Evolutionary conservation across 2,888 invertebrate species (phyloP).

Genomic region (Heliconius erato): DNA sequence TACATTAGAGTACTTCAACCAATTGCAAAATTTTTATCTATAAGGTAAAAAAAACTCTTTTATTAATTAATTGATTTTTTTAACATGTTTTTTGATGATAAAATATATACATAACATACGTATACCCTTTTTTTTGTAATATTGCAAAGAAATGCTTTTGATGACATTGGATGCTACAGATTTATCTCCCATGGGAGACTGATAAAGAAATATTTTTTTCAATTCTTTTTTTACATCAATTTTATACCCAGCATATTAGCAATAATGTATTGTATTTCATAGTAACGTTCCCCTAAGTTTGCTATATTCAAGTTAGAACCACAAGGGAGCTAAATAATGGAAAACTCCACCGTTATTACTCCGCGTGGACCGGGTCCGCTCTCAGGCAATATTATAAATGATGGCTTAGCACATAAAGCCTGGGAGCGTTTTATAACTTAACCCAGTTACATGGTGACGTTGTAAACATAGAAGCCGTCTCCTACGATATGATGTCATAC

Average conservation of each 20-base stretch:
- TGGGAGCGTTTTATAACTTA: conserved; percentile 40
- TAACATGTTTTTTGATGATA: neutral
- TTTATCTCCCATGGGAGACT: neutral
- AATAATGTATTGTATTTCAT: neutral
- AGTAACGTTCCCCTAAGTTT: conserved; percentile 15
- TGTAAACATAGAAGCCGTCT: conserved; percentile 27
- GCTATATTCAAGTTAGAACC: conserved; percentile 30
- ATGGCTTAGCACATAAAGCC: conserved; percentile 34
- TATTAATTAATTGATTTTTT: neutral
- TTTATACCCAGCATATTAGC: neutral
- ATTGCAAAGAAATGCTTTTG: neutral
- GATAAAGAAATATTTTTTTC: neutral
- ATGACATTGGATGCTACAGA: neutral
- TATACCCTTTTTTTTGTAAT: neutral
- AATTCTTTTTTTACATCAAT: neutral
- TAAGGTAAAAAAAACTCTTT: neutral
- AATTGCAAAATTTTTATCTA: neutral
- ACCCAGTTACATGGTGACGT: conserved; percentile 32
- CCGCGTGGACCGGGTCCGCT: conserved; percentile 30
- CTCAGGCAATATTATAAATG: conserved; percentile 38
- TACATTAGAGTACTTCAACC: neutral
- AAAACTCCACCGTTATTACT: conserved; percentile 36
- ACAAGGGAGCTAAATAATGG: conserved; percentile 39
- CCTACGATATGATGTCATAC: conserved; percentile 11
- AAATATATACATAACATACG: neutral